Evolutionary conservation across 2,888 invertebrate genomes (phyloP).

Genomic region (Stegophylla sp.): DNA sequence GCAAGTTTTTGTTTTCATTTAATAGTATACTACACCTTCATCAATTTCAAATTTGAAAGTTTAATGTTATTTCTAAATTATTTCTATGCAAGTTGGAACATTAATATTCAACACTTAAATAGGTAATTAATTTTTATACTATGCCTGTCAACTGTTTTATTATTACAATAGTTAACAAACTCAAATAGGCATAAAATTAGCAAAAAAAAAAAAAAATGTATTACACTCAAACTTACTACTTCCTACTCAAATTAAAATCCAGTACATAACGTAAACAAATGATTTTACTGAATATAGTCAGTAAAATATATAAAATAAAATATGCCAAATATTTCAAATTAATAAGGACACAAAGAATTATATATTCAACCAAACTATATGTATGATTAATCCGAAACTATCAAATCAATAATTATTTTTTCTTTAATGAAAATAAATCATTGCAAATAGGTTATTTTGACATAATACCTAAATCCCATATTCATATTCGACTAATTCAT

Average conservation of each 20-base stretch:
- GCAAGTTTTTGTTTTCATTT: background rate
- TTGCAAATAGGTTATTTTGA: too few species aligned
- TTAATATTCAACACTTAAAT: background rate
- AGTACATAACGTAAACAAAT: conserved; percentile 17
- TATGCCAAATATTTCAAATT: conserved; percentile 42
- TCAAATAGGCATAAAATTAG: conserved; percentile 20
- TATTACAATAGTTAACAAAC: background rate
- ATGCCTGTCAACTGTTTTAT: too few species aligned
- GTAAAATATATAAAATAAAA: conserved; percentile 13
- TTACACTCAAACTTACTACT: too few species aligned
- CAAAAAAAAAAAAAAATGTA: conserved; percentile 21
- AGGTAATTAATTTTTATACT: background rate
- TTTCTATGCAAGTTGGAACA: background rate
- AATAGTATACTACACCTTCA: background rate
- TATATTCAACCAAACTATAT: too few species aligned
- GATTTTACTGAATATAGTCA: background rate
- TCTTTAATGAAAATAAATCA: too few species aligned
- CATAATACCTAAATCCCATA: too few species aligned
- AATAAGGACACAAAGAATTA: too few species aligned
- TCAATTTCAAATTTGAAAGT: background rate
- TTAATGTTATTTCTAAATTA: too few species aligned
- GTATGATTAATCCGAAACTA: too few species aligned
- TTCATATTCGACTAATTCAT: too few species aligned
- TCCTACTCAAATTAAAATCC: too few species aligned
- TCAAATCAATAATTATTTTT: too few species aligned